phyloP scores from a whole-genome alignment of 2,888 invertebrate species.

The Sisyra terminalis region DNA sequence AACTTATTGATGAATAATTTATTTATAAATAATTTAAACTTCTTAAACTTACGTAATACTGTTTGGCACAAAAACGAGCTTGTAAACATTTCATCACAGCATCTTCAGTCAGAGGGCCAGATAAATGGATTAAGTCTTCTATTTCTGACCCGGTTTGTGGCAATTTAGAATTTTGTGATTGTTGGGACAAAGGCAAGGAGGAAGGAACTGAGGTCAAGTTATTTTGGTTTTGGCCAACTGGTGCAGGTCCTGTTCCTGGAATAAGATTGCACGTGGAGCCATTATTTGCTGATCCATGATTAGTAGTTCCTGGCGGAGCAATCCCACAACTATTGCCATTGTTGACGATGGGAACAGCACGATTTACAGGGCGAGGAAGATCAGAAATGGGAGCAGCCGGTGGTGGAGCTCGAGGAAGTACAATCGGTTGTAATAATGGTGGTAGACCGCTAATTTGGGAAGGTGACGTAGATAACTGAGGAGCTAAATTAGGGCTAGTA shows the following conservation, averaged over 20 bases:
- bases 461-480: not conserved
- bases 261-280: conserved; percentile 1
- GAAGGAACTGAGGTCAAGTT: too few species aligned
- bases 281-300: too few species aligned
- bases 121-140: conserved; percentile 82
- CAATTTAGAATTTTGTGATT: conserved; percentile 16
- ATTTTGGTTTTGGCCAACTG: too few species aligned
- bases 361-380: conserved; percentile 22
- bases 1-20: too few species aligned
- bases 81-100: conserved; percentile 84
- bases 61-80: conserved; percentile 70
- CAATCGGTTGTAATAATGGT: conserved; percentile 16
- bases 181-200: conserved; percentile 8
- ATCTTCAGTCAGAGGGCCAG: conserved; percentile 86
- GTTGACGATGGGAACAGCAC: conserved; percentile 16
- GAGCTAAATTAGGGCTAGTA: conserved; percentile 12
- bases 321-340: conserved; percentile 10
- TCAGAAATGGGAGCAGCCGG: conserved; percentile 26
- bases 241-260: conserved; percentile 11
- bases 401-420: conserved; percentile 22
- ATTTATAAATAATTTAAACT: not conserved
- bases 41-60: conserved; percentile 64
- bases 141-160: conserved; percentile 34
- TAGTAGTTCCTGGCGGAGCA: conserved; percentile 15
- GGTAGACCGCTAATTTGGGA: conserved; percentile 5